Base-by-base conservation (phyloP, 1,140 invertebrate genomes). In the Charaxes varanes region DNA sequence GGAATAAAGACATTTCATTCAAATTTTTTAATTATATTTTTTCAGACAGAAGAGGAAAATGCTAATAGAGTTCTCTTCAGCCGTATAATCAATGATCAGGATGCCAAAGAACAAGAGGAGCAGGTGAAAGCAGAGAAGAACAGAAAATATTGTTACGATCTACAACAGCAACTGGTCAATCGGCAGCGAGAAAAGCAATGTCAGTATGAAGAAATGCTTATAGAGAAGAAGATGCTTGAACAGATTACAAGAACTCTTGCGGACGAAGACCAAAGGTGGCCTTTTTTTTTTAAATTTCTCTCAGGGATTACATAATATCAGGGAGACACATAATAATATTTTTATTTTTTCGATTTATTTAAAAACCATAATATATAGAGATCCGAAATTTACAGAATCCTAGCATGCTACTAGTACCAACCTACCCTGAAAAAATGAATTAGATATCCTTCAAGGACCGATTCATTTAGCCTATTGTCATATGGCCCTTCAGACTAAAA, bases 151-250 rank as follows among this genome's bases (percentile, higher is more conserved):
- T 52, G 65, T 14, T 15, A 53, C 14, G 70, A 72, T 0, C 12
- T 82, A 14, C 70, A 79, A 28, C 70, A 71, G 11, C 77, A 82
- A 31, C 30, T 79, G 6, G 77, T 72, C 0, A 66, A 68, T 37
- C 49, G 49, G 12, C 55, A 79, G 35, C 31, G 18, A 5, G 44
- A 61, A 27, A 53, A 26, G n/a, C 70, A 71, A 34, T 77, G 72
- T 30, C 41, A 66, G 17, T 77, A 71, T 24, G 72, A 81, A 33
- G 70, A 77, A 2, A 44, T 46, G 0, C 50, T 77, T 0, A 58
- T 74, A 22, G 73, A 77, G 44, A 76, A 74, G 55, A 77, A 68
- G 27, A 78, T 78, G 71, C 44, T 74, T 4, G 73, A 78, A 8
- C 69, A 71, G 2, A 54, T 74, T n/a, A 62, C 67, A 42, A 53